A percentile compares a stretch with the other conserved stretches of the same genome.
phyloP scores from a whole-genome alignment of 2,113 vertebrate species.

The Pteruthius melanotis region DNA sequence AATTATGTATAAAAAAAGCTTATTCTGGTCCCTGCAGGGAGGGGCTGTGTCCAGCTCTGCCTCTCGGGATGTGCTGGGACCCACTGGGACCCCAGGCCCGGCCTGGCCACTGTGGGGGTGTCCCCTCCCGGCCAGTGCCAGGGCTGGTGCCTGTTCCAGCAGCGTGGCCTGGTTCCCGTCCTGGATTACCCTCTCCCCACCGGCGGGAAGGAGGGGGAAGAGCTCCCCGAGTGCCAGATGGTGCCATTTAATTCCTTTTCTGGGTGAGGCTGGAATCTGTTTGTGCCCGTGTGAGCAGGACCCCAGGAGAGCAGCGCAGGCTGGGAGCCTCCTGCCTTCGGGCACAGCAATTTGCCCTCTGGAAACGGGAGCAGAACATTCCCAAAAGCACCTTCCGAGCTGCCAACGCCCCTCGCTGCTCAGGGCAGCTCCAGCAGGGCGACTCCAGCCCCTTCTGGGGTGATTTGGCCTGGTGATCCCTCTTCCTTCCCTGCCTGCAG shows the following conservation, averaged over 20 bases:
- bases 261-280: neutral
- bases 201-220: neutral
- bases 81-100: accelerated
- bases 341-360: neutral
- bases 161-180: neutral
- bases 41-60: neutral
- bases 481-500: neutral
- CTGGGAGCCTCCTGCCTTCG: neutral
- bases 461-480: accelerated
- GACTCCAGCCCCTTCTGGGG: neutral
- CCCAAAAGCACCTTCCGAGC: neutral
- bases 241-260: neutral
- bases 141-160: neutral
- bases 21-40: neutral
- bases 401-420: accelerated
- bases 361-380: neutral
- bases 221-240: neutral
- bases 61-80: accelerated
- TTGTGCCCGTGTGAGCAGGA: neutral
- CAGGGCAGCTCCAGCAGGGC: accelerated
- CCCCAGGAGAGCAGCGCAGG: accelerated
- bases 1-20: slow-evolving; percentile 10
- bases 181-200: neutral
- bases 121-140: accelerated
- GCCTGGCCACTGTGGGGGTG: too few relatives aligned